Conservation (phyloP, 2,113 vertebrate genomes). For the Oenanthe oenanthe region DNA sequence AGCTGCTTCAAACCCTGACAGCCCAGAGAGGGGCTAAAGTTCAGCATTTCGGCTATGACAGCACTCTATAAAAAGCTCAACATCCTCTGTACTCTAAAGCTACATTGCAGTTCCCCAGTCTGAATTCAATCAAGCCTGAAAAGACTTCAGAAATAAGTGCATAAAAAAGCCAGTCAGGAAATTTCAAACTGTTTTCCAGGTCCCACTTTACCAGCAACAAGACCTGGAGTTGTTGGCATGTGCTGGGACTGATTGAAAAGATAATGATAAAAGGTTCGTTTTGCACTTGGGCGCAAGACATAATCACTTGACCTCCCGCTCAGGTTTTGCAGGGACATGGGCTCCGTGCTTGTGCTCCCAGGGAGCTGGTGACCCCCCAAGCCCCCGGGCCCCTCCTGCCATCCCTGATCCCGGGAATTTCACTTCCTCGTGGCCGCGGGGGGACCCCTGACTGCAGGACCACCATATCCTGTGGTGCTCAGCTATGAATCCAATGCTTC, state of each 20-base stretch:
- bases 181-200: not conserved
- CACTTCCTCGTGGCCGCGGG: not conserved
- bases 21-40: not conserved
- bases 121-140: not conserved
- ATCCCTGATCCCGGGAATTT: not conserved
- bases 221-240: accelerated
- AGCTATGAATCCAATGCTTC: not conserved
- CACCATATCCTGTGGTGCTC: not conserved
- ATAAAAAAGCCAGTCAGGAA: not conserved
- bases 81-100: not conserved
- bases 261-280: accelerated
- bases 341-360: not conserved
- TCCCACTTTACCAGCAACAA: accelerated
- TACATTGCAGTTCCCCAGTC: accelerated
- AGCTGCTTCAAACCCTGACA: not conserved
- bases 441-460: not conserved
- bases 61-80: not conserved
- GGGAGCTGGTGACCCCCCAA: not conserved
- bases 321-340: not conserved
- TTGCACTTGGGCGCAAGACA: too few species aligned
- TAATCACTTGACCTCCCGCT: accelerated
- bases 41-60: accelerated
- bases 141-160: not conserved
- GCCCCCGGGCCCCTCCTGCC: accelerated
- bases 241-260: accelerated